phyloP scores from a whole-genome alignment of 2,888 invertebrate species.

The Idaea straminata region DNA sequence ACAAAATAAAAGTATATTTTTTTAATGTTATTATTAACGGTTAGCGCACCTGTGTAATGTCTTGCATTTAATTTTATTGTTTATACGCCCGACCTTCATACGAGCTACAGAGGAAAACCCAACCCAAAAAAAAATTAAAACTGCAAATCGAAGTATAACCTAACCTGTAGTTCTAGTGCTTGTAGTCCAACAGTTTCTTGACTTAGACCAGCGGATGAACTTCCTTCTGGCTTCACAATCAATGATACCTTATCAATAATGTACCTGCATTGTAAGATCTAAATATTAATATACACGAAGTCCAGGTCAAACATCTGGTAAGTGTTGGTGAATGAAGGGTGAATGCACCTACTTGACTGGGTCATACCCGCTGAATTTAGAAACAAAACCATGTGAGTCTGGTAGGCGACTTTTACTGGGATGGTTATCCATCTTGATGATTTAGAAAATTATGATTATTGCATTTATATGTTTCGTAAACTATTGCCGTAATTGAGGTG shows the following conservation, averaged over 20 bases:
- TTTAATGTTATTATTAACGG: too few relatives aligned
- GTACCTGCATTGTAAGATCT: constrained; percentile 41
- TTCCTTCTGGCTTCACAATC: constrained; percentile 56
- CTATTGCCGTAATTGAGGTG: too few relatives aligned
- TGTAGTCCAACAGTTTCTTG: constrained; percentile 67
- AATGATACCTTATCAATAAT: constrained; percentile 40
- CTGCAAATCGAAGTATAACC: too few relatives aligned
- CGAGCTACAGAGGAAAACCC: too few relatives aligned
- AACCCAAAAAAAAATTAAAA: too few relatives aligned
- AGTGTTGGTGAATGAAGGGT: constrained; percentile 11
- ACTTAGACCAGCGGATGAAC: constrained; percentile 68
- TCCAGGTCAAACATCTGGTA: constrained; percentile 6
- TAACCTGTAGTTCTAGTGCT: constrained; percentile 37
- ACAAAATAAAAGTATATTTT: too few relatives aligned
- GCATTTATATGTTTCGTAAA: not conserved
- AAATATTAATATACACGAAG: constrained; percentile 2
- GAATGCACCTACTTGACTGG: constrained; percentile 50
- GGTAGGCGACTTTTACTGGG: constrained; percentile 34
- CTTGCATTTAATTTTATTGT: too few relatives aligned
- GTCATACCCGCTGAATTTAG: constrained; percentile 58
- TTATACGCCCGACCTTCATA: too few relatives aligned
- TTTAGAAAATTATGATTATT: constrained; percentile 3
- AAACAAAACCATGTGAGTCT: constrained; percentile 58
- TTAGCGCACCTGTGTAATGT: too few relatives aligned
- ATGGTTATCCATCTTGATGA: constrained; percentile 30